Conservation (phyloP, 2,797 vertebrate species). For the Ctenopoma kingsleyae region DNA sequence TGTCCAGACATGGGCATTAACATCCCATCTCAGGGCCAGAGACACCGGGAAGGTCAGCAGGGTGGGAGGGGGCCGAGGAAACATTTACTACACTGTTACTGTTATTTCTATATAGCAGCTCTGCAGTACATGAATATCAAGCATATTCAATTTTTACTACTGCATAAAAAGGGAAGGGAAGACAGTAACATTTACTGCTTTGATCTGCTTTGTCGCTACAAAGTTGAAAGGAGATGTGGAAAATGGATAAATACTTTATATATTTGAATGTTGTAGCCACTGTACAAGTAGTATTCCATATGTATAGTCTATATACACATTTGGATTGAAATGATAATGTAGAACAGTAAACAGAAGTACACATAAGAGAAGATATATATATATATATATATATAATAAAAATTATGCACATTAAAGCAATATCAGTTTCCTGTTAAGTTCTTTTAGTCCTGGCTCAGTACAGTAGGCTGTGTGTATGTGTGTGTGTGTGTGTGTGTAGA, state of each 20-base stretch:
- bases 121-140: constrained; percentile 20
- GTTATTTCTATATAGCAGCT: constrained; percentile 48
- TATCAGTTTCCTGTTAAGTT: constrained; percentile 1
- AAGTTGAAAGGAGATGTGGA: constrained; percentile 1
- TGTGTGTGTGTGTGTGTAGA: background rate
- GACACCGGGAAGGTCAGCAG: constrained; percentile 73
- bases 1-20: constrained; percentile 74
- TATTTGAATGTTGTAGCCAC: constrained; percentile 1
- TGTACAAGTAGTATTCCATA: background rate
- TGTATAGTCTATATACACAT: constrained; percentile 6
- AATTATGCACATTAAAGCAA: background rate
- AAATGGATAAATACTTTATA: background rate
- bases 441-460: background rate
- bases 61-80: constrained; percentile 49
- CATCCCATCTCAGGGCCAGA: constrained; percentile 75
- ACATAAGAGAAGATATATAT: background rate
- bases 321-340: constrained; percentile 20
- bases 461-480: background rate
- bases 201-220: background rate
- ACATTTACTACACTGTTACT: constrained; percentile 70
- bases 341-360: constrained; percentile 21
- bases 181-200: constrained; percentile 25
- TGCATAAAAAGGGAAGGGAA: constrained; percentile 8
- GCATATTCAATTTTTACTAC: constrained; percentile 55
- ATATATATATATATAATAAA: too few relatives aligned